These are phyloP conservation scores for Leucophora obtusa DNA, from an alignment of 2,888 invertebrate species.

Conservation along the genomic window DNA sequence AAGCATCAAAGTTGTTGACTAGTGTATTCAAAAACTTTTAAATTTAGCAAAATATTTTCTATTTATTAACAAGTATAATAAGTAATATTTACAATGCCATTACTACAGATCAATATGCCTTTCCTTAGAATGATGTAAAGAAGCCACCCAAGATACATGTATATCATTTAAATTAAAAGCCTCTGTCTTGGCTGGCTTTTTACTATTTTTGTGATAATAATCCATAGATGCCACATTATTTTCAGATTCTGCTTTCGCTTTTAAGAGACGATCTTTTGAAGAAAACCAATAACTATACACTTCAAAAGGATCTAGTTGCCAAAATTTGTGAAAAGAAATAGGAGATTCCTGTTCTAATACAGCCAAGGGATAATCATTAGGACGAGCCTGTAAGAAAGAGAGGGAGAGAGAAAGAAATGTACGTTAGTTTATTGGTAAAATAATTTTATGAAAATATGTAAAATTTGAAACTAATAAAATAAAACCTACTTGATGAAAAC, in stretches of 20 bases:
- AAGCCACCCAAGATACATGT: constrained; percentile 23
- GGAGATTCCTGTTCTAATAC: constrained; percentile 81
- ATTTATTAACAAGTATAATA: too few species aligned
- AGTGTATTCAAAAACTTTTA: too few species aligned
- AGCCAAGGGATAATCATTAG: constrained; percentile 89
- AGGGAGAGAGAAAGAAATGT: constrained; percentile 80
- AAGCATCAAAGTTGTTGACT: too few species aligned
- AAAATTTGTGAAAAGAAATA: constrained; percentile 95
- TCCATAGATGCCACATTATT: too few species aligned
- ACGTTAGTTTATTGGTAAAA: constrained; percentile 23
- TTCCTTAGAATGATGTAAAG: constrained; percentile 51
- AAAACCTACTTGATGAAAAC: constrained; percentile 89
- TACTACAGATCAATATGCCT: too few species aligned
- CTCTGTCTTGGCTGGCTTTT: constrained; percentile 4
- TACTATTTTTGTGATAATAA: constrained; percentile 7
- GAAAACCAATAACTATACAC: too few species aligned
- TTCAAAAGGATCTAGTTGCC: constrained; percentile 88
- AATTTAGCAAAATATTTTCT: too few species aligned
- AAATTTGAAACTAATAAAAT: neutral
- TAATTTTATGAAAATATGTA: neutral
- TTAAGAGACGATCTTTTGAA: constrained; percentile 79
- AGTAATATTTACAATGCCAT: too few species aligned
- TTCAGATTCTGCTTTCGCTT: too few species aligned
- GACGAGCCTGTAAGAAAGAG: constrained; percentile 87
- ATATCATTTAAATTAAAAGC: constrained; percentile 32